phyloP scores from a whole-genome alignment of 1,140 invertebrate genomes.

The Mactra quadrangularis region DNA sequence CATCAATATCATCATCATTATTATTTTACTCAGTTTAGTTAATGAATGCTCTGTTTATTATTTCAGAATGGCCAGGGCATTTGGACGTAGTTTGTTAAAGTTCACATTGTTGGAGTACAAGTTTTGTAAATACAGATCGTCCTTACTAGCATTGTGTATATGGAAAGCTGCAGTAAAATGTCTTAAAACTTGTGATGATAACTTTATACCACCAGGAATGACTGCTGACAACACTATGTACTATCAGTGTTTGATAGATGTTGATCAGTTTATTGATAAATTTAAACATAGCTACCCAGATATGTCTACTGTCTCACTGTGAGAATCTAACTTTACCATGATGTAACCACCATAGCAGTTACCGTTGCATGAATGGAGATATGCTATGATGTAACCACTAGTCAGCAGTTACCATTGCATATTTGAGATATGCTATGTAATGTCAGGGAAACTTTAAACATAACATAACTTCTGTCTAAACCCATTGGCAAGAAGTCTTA shows the following conservation, averaged over 20 bases:
- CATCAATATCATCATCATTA: no score
- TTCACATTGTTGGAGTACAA: constrained; percentile 72
- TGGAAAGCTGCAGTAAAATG: constrained; percentile 68
- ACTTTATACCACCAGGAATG: constrained; percentile 63
- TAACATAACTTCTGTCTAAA: no score
- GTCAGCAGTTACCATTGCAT: no score
- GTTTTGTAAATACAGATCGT: constrained; percentile 68
- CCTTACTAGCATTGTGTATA: constrained; percentile 70
- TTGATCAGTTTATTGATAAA: constrained; percentile 63
- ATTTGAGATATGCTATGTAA: no score
- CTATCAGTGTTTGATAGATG: constrained; percentile 63
- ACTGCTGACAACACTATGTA: constrained; percentile 59
- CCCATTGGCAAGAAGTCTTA: no score
- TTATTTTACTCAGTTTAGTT: no score
- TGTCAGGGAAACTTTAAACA: no score
- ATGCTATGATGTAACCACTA: no score
- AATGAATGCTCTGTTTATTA: not conserved
- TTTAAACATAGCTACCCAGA: constrained; percentile 66
- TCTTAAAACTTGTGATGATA: constrained; percentile 57
- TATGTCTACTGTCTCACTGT: constrained; percentile 60
- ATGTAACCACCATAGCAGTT: no score
- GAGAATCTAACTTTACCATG: no score
- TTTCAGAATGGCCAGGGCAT: constrained; percentile 68
- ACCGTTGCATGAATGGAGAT: no score
- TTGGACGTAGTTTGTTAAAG: constrained; percentile 68